phyloP scores from a whole-genome alignment of 2,113 vertebrate genomes.

The Vireo altiloquus region DNA sequence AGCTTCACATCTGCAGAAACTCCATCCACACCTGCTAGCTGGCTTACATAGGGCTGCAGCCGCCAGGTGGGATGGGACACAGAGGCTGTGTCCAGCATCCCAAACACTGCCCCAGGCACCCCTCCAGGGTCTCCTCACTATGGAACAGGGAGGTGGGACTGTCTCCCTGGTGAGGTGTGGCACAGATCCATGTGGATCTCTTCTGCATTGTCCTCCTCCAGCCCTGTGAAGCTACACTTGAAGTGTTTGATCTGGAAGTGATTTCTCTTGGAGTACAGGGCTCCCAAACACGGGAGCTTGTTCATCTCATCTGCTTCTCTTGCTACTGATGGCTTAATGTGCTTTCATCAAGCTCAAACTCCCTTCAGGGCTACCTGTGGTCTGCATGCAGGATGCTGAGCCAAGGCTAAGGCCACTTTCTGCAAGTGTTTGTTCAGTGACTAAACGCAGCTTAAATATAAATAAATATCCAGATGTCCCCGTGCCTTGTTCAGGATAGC shows the following conservation, averaged over 20 bases:
- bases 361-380: neutral
- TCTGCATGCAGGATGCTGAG: neutral
- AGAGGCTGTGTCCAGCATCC: neutral
- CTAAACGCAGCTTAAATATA: neutral
- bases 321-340: neutral
- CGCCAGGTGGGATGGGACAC: neutral
- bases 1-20: neutral
- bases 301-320: neutral
- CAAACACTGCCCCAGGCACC: neutral
- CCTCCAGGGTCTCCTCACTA: neutral
- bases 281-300: neutral
- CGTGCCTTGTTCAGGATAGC: neutral
- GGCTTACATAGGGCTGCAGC: neutral
- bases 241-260: neutral
- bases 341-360: neutral
- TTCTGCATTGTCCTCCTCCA: neutral
- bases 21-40: neutral
- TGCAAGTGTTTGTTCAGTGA: neutral
- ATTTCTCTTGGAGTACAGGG: neutral
- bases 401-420: neutral
- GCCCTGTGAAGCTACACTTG: neutral
- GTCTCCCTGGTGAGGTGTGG: neutral
- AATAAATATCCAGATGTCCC: neutral
- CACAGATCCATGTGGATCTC: neutral
- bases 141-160: neutral